Base-by-base conservation (phyloP, 2,888 invertebrate genomes). In the Ptilodon capucinus region DNA sequence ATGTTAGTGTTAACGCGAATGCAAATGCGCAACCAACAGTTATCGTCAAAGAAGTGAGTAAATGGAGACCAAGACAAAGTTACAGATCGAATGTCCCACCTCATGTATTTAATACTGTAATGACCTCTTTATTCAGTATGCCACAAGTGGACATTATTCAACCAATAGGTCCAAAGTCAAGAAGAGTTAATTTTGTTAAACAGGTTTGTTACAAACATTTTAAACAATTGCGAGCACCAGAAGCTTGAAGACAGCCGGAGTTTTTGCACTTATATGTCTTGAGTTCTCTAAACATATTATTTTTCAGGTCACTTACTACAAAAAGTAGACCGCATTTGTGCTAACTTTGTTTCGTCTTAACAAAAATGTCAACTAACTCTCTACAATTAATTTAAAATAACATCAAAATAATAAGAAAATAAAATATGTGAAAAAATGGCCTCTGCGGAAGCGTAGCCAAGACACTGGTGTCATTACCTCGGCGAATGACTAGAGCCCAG, bases 1-100 rank as follows among this genome's bases (percentile, higher is more conserved):
- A 16, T 16, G 34, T 65, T 17, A 59, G 71, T 18, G 51, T 75
- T 18, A 66, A 70, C 44, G 51, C 75, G 9, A 57, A 74, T 32
- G 57, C 74, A 42, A 64, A 74, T 61, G 66, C 46, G 40, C 77
- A 70, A 55, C 76, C 77, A 14, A 51, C 76, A 21, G 73, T 69
- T 17, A 40, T 81, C 46, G 74, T 81, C 1, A 82, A 86, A 76
- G 86, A 90, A 81, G 88, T 90, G 81, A 88, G 88, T 88, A 79
- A 65, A 42, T 57, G 64, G 67, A 48, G 44, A 55, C 40, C 49
- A 18, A 40, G 40, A 7, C 25, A 47, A n/a, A 43, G 47, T 42
- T 36, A 51, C 36, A 43, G 45, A 23, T 58, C 48, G 44, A 54
- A 56, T 48, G 51, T 60, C 56, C 50, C 48, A 19, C 50, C 48